Evolutionary conservation across 2,113 vertebrate species (phyloP).

Genomic region (crab-eating macaque (Macaca fascicularis)): T2T-MFA8v1.1 NC_088387.1:22746001-22746500

Average conservation of each 20-base stretch:
- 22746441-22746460: not conserved
- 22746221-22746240: not conserved
- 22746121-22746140: constrained; percentile 58
- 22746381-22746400: not conserved
- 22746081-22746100: constrained; percentile 73
- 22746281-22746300: not conserved
- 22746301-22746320: not conserved
- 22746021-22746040: constrained; percentile 64
- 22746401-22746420: not conserved
- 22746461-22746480: not conserved
- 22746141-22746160: constrained; percentile 64
- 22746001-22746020: not conserved
- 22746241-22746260: not conserved
- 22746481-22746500: not conserved
- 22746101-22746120: constrained; percentile 56
- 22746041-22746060: constrained; percentile 59
- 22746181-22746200: not conserved
- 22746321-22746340: not conserved
- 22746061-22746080: constrained; percentile 72
- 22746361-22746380: not conserved
- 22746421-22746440: not conserved
- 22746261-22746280: not conserved
- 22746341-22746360: not conserved
- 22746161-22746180: constrained; percentile 54
- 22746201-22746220: constrained; percentile 24